Conservation (phyloP, 2,888 invertebrate species). For the Thelaira solivaga region DNA sequence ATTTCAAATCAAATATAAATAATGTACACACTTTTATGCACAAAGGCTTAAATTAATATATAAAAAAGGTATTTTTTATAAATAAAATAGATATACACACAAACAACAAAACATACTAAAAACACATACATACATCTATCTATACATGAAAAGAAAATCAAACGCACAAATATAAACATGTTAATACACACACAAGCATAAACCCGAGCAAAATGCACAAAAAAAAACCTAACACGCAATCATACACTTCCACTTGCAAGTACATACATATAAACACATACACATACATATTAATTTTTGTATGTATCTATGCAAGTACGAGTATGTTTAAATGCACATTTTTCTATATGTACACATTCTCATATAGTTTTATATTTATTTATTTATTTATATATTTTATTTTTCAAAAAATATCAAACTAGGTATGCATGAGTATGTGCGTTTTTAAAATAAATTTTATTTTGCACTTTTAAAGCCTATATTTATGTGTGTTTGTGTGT, state of each 20-base stretch:
- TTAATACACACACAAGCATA: background rate
- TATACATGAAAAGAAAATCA: background rate
- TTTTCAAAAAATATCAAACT: background rate
- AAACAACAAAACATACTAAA: background rate
- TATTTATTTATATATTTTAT: slow-evolving; percentile 14
- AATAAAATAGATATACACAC: slow-evolving; percentile 38
- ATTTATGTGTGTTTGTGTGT: slow-evolving; percentile 40
- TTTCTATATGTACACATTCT: background rate
- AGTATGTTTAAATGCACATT: background rate
- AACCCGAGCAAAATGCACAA: too few species aligned
- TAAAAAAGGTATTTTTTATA: slow-evolving; percentile 54
- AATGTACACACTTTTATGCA: slow-evolving; percentile 13
- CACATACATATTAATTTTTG: background rate
- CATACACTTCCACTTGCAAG: background rate
- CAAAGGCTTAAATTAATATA: slow-evolving; percentile 22
- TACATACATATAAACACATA: background rate
- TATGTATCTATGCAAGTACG: background rate
- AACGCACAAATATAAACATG: background rate
- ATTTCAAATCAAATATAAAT: slow-evolving; percentile 59
- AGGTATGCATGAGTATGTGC: slow-evolving; percentile 6
- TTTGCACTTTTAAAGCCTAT: slow-evolving; percentile 61
- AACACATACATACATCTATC: slow-evolving; percentile 5
- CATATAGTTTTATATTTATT: background rate
- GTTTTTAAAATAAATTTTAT: slow-evolving; percentile 58
- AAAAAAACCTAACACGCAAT: too few species aligned